Percentiles rank a stretch among this genome's conserved stretches.
Evolutionary conservation across 2,888 invertebrate species (phyloP).

Genomic region (Cataglyphis albicans): DNA sequence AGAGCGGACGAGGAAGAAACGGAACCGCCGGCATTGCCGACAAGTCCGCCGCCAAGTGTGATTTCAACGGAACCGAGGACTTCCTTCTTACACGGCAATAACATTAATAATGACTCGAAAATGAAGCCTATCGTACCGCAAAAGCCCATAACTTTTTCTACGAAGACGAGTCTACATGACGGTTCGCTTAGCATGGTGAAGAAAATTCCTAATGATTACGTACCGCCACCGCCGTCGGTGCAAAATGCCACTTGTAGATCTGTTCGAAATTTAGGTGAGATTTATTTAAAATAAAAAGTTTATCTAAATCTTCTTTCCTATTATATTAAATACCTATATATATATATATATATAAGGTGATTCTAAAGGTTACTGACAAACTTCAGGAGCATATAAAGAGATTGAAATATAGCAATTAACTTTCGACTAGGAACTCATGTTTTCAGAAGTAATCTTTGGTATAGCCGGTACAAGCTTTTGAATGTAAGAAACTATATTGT

Average conservation of each 20-base stretch:
- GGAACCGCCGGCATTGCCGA: conserved; percentile 91
- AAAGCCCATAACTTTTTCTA: conserved; percentile 89
- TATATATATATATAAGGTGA: too few relatives aligned
- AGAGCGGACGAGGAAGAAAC: conserved; percentile 93
- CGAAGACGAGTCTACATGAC: conserved; percentile 54
- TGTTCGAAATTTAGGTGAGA: conserved; percentile 56
- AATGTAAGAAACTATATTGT: too few relatives aligned
- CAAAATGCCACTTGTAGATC: conserved; percentile 66
- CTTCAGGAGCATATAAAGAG: too few relatives aligned
- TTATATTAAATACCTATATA: too few relatives aligned
- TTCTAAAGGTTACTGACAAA: too few relatives aligned
- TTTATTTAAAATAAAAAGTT: too few relatives aligned
- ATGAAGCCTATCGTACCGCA: conserved; percentile 90
- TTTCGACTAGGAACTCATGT: too few relatives aligned
- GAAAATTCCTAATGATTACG: conserved; percentile 61
- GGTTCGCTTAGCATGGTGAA: conserved; percentile 42
- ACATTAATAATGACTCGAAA: conserved; percentile 84
- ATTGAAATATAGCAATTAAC: too few relatives aligned
- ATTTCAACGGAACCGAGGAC: conserved; percentile 87
- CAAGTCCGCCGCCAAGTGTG: conserved; percentile 89
- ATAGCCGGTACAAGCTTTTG: too few relatives aligned
- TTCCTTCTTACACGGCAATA: conserved; percentile 90
- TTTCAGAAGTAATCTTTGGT: too few relatives aligned
- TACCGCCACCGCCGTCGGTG: conserved; percentile 68
- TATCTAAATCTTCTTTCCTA: too few relatives aligned